Evolutionary conservation across 2,888 invertebrate genomes (phyloP), one percentile per base, ranked within the genome.

Genomic region (Erebia aethiops): DNA sequence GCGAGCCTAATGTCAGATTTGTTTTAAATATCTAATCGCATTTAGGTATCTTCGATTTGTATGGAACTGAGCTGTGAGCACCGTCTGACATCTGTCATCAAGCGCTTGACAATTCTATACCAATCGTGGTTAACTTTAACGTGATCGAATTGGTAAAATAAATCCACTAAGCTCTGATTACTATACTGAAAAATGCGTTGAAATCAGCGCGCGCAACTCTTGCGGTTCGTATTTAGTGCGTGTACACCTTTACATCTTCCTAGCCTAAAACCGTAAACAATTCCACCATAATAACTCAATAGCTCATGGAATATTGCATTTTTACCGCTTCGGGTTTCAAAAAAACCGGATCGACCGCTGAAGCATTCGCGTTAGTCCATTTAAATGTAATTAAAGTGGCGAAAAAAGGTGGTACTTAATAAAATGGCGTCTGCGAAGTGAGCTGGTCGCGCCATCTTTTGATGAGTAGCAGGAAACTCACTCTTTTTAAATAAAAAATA

Each of bases 361-460:
- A 72, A 74, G 76, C 71, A 77, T 76, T 75, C 76, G 68, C 78
- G 71, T 80, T 75, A 76, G 79, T 74, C 77, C 78, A 79, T 80
- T 78, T 79, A 77, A 79, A 79, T 78, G 83, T 81, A 78, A 78
- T 83, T 85, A 83, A 78, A 79, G 57, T 35, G 72, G 79, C 80
- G n/a, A 87, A 88, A 89, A 88, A 87, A 82, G 80, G 80, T 77
- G 80, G 81, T 84, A 35, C 35, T 35, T 7, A 35, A 35, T 35
- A 35, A 35, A 35, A 67, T 43, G 70, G 73, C 64, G 58, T 8
- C 16, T 52, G 69, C 71, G 35, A 61, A 67, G 72, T 51, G 46
- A 21, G 16, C 79, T 10, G 0, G 67, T 79, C 64, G 73, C 87
- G 91, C 87, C 91, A 91, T 90, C 92, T 91, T 2, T 81, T 77